Base-by-base conservation (phyloP, 2,888 invertebrate genomes). In the Drosophila anomalata region DNA sequence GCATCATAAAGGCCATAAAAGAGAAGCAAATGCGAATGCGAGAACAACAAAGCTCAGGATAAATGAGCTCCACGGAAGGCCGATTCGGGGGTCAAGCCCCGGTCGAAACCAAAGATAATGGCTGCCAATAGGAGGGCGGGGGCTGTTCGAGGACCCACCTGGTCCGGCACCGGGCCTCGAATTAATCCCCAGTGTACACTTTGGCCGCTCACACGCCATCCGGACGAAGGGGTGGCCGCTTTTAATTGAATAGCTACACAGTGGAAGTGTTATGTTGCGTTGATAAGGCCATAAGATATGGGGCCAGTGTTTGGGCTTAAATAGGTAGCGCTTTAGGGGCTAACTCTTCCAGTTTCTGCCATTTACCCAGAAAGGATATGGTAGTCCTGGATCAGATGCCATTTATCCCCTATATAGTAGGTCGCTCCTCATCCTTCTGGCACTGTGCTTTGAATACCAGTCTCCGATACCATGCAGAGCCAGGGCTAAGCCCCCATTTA, bases 141-240 rank as follows among this genome's bases (percentile, higher is more conserved):
- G 29, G 2, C 29, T 9, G 26, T 11, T 9, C 11, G 9, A 22
- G 20, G 22, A 22, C 22, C 55, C 44, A 47, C 51, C 53, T 51
- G 55, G 44, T 33, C 22, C 50, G 20, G 51, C 50, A 39, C 50
- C n/a, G 62, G 39, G 60, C 44, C 62, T 53, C 59, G 59, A 77
- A 77, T 84, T 86, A 84, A 83, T 84, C 84, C 84, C 84, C 59
- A 74, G 72, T 60, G 84, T 72, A 75, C 81, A 83, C 75, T 84
- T 83, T 77, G 46, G 39, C 57, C n/a, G 22, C 44, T 11, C 44
- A 20, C 44, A 44, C 44, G 42, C 41, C 41, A 59, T 53, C 70
- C 56, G 56, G 70, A 42, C 59, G 33, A 66, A 57, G 14, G 6
- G 48, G 46, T 9, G 24, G 52, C 24, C 39, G 74, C 76, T 83